A percentile compares a stretch with the other conserved stretches of the same genome.
Conservation (phyloP, 2,113 vertebrate genomes). For the Cichladusa arquata region DNA sequence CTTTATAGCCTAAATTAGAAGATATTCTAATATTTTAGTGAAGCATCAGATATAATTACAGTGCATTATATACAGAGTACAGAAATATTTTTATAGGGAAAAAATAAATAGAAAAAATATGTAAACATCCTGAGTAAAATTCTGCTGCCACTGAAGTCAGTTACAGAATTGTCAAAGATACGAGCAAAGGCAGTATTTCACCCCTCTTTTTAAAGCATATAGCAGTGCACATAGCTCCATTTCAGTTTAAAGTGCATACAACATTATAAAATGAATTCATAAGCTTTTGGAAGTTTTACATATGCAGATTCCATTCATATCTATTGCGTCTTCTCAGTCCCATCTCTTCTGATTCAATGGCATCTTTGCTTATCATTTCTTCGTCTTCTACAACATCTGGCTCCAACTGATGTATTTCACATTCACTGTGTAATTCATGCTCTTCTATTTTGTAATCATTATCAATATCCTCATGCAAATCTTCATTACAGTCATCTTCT, state of each 20-base stretch:
- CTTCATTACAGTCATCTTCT: slow-evolving; percentile 12
- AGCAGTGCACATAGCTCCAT: slow-evolving; percentile 20
- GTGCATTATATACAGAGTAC: slow-evolving; percentile 49
- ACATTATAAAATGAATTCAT: not conserved
- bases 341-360: not conserved
- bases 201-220: slow-evolving; percentile 18
- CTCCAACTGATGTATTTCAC: slow-evolving; percentile 48
- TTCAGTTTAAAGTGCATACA: slow-evolving; percentile 60
- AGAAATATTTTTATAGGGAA: slow-evolving; percentile 48
- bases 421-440: not conserved
- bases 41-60: slow-evolving; percentile 14
- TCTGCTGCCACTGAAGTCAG: slow-evolving; percentile 14
- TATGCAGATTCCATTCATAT: slow-evolving; percentile 70
- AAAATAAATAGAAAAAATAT: slow-evolving; percentile 64
- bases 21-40: not conserved
- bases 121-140: slow-evolving; percentile 50
- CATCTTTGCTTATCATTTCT: slow-evolving; percentile 7
- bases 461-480: not conserved
- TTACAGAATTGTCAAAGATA: not conserved
- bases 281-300: not conserved
- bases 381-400: slow-evolving; percentile 34
- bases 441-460: slow-evolving; percentile 27
- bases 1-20: not conserved
- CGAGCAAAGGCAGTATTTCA: not conserved
- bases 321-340: slow-evolving; percentile 79